phyloP scores from a whole-genome alignment of 2,888 invertebrate genomes.

The Nemoura dubitans region DNA sequence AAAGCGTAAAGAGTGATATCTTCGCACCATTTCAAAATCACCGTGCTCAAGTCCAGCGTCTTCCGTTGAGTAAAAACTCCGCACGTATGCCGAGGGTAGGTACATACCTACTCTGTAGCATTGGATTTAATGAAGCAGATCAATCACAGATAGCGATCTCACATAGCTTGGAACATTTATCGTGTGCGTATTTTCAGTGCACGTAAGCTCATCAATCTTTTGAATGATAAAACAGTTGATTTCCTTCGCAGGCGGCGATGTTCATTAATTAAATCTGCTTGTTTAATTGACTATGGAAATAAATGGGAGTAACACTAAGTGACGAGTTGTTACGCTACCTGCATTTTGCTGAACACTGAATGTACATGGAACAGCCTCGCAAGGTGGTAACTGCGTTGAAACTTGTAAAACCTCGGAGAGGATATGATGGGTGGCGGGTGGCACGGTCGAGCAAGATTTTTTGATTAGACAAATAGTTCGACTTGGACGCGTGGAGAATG shows the following conservation, averaged over 20 bases:
- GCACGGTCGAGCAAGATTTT: too few species aligned
- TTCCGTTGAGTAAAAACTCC: too few species aligned
- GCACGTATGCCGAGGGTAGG: too few species aligned
- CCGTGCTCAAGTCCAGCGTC: too few species aligned
- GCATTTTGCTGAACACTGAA: background rate
- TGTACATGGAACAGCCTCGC: background rate
- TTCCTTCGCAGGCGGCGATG: background rate
- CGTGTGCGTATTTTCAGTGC: background rate
- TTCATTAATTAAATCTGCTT: constrained; percentile 4
- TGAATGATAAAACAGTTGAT: background rate
- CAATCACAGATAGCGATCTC: background rate
- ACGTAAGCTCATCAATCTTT: background rate
- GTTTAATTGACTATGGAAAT: background rate
- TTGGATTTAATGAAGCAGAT: background rate
- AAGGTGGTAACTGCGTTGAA: too few species aligned
- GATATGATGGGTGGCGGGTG: too few species aligned
- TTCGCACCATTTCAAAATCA: too few species aligned
- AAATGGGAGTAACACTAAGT: background rate
- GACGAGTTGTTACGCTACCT: background rate
- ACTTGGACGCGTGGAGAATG: background rate
- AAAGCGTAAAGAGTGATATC: too few species aligned
- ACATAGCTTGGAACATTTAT: background rate
- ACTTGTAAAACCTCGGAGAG: too few species aligned
- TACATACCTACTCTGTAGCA: background rate
- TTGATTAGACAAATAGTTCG: background rate